These are phyloP conservation scores for Lithophane socia DNA, from an alignment of 2,888 invertebrate species.

Conservation along the genomic window DNA sequence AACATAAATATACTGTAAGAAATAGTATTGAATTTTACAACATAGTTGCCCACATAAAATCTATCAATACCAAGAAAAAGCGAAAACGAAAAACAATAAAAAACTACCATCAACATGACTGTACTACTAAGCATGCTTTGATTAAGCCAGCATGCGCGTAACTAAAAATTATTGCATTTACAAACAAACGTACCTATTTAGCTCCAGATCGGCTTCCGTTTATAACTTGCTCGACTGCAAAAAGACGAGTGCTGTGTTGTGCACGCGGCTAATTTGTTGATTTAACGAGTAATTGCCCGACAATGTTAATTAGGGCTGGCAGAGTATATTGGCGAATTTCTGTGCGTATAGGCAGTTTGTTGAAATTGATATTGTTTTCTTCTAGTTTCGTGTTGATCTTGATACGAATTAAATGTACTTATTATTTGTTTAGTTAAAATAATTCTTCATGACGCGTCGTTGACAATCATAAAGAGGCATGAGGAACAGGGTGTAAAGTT, in stretches of 20 bases:
- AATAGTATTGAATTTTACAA: background rate
- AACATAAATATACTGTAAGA: background rate
- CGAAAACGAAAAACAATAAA: slow-evolving; percentile 12
- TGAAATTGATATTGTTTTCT: background rate
- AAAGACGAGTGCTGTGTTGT: slow-evolving; percentile 80
- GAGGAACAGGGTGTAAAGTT: no score
- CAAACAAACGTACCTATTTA: slow-evolving; percentile 61
- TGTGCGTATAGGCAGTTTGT: background rate
- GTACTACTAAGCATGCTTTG: slow-evolving; percentile 32
- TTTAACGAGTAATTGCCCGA: slow-evolving; percentile 84
- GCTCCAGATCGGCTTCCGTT: slow-evolving; percentile 64
- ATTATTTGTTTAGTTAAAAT: background rate
- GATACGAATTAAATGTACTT: background rate
- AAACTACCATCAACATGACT: slow-evolving; percentile 2
- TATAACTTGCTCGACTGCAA: slow-evolving; percentile 70
- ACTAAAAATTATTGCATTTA: slow-evolving; percentile 68
- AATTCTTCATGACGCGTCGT: background rate
- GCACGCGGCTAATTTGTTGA: slow-evolving; percentile 83
- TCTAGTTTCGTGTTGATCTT: background rate
- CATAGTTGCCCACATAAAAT: background rate
- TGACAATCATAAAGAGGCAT: no score
- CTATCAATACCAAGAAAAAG: slow-evolving; percentile 29
- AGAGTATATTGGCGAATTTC: background rate
- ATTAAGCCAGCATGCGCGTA: slow-evolving; percentile 51
- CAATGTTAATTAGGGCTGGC: slow-evolving; percentile 83